Evolutionary conservation across 2,113 vertebrate species (phyloP), one percentile per base, ranked within the genome.

Genomic region (Piprites chloris): DNA sequence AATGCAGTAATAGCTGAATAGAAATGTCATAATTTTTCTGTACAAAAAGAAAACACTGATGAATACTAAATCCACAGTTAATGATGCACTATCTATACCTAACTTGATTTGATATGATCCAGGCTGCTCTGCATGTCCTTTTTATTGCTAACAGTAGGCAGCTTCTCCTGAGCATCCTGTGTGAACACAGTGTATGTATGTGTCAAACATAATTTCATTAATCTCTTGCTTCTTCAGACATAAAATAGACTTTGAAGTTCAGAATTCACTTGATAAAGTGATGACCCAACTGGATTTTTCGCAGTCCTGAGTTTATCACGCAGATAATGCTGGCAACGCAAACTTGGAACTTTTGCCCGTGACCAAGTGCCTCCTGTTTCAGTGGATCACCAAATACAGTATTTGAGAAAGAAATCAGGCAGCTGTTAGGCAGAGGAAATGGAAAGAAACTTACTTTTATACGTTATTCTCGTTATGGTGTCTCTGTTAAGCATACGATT

Each of bases 401-500:
- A 62, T 22, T 47, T 68, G 83, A 53, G 78, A 89, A 55, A 73
- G 73, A 78, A 68, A 73, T 56, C n/a, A 75, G 13, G 49, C 42
- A 89, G 55, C 33, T 90, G 61, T 69, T 74, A 92, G 71, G 18
- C 10, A 66, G 7, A 52, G 35, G 10, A 87, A 69, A 69, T 27
- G 2, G 87, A 93, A 81, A 86, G 56, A 71, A 91, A 99, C 99
- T 99, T 99, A 99, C 99, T 99, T 98, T 99, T 99, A 97, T 99
- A 99, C 1, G 99, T 99, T 99, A 99, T 99, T 99, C 99, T 99
- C 33, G 99, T 99, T 97, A 99, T 99, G 97, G 99, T 99, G 97
- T 99, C 99, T 99, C 99, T 99, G 98, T 99, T 99, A 97, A 99
- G 98, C 99, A 99, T 99, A 94, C 99, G 99, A 97, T 99, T 99